These are phyloP conservation scores for Lissonota sp. DNA, from an alignment of 2,888 invertebrate genomes.

Conservation along the genomic window DNA sequence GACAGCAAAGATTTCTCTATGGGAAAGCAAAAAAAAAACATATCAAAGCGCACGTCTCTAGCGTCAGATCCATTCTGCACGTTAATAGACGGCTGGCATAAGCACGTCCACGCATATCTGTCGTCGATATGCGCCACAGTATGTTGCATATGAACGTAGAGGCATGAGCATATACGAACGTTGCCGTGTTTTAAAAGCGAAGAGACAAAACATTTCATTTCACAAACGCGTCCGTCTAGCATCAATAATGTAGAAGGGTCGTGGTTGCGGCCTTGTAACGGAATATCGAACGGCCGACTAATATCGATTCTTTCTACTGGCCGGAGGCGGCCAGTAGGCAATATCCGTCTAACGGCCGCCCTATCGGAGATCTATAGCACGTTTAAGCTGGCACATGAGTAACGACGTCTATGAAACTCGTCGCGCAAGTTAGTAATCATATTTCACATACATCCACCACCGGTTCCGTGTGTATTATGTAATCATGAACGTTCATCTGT, in stretches of 20 bases:
- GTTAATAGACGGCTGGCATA: constrained; percentile 3
- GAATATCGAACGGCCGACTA: constrained; percentile 75
- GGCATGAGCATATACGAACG: background rate
- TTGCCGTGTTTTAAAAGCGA: constrained; percentile 7
- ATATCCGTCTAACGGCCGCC: constrained; percentile 33
- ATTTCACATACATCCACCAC: background rate
- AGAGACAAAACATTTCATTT: constrained; percentile 63
- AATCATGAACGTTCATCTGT: too few relatives aligned
- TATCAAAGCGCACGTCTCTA: too few relatives aligned
- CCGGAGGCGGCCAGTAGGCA: constrained; percentile 53
- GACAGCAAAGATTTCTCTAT: too few relatives aligned
- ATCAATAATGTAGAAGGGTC: constrained; percentile 81
- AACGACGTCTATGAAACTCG: constrained; percentile 34
- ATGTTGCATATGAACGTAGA: background rate
- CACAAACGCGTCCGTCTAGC: constrained; percentile 72
- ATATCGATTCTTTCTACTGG: constrained; percentile 76
- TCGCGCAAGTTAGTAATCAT: background rate
- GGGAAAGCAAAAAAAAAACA: too few relatives aligned
- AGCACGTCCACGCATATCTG: too few relatives aligned
- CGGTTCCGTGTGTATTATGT: too few relatives aligned
- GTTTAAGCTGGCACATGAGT: constrained; percentile 10
- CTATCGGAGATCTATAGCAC: constrained; percentile 25
- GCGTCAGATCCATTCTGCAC: constrained; percentile 12
- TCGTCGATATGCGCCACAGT: background rate
- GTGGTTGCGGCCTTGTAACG: constrained; percentile 77